These are phyloP conservation scores for Creontiades dilutus DNA, from an alignment of 2,888 invertebrate genomes.

Conservation along the genomic window DNA sequence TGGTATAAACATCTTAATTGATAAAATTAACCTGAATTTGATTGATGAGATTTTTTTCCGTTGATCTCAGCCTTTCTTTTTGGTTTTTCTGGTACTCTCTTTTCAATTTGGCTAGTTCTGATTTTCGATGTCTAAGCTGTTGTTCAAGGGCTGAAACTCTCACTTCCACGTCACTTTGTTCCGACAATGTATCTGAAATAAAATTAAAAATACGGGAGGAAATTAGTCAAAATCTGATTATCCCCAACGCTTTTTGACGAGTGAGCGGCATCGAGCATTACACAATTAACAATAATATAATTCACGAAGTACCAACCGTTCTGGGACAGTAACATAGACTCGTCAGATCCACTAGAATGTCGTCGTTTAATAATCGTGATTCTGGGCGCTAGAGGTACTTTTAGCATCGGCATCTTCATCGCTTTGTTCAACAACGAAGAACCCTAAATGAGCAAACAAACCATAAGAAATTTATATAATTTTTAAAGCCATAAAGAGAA, in stretches of 20 bases:
- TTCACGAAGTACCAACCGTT: conserved; percentile 75
- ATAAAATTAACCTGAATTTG: conserved; percentile 79
- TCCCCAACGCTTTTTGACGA: no score
- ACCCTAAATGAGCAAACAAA: not conserved
- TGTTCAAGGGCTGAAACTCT: conserved; percentile 80
- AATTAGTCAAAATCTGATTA: not conserved
- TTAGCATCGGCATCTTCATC: conserved; percentile 74
- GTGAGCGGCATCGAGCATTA: no score
- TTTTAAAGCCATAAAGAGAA: not conserved
- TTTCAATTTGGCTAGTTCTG: conserved; percentile 79
- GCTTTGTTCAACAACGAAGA: conserved; percentile 62
- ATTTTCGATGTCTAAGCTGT: conserved; percentile 79
- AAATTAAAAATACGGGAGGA: not conserved
- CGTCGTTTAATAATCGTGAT: conserved; percentile 74
- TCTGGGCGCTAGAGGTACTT: conserved; percentile 76
- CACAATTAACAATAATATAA: no score
- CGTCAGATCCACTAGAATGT: conserved; percentile 77
- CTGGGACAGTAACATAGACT: conserved; percentile 77
- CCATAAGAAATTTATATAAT: conserved; percentile 17
- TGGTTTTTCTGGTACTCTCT: conserved; percentile 79
- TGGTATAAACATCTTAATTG: not conserved
- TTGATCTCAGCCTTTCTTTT: conserved; percentile 79
- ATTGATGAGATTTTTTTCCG: conserved; percentile 80
- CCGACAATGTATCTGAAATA: conserved; percentile 76
- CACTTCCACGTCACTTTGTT: conserved; percentile 80